A percentile compares a stretch with the other conserved stretches of the same genome.
Evolutionary conservation across 1,140 invertebrate species (phyloP).

Genomic region (Epicauta chinensis): DNA sequence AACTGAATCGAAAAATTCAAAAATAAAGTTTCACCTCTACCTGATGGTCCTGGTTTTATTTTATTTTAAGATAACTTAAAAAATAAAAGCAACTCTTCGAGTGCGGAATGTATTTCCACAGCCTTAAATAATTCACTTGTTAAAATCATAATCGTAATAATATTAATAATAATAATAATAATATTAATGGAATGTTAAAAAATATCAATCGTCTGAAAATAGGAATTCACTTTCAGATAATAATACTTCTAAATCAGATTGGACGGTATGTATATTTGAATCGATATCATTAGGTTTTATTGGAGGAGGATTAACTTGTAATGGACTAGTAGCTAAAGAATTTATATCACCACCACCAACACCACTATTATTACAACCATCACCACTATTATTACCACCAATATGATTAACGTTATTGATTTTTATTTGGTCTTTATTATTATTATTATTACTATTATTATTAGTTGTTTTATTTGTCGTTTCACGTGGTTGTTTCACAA

Average conservation of each 20-base stretch:
- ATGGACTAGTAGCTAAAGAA: slow-evolving; percentile 17
- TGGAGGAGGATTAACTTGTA: slow-evolving; percentile 19
- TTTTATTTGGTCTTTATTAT: neutral
- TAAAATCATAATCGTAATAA: no score
- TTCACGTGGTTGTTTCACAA: slow-evolving; percentile 37
- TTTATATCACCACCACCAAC: slow-evolving; percentile 4
- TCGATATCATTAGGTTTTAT: slow-evolving; percentile 37
- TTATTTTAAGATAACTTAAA: slow-evolving; percentile 2
- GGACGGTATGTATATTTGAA: slow-evolving; percentile 55
- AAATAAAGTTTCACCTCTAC: neutral
- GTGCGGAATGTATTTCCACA: slow-evolving; percentile 33
- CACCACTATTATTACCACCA: slow-evolving; percentile 8
- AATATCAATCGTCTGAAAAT: slow-evolving; percentile 50
- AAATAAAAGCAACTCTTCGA: slow-evolving; percentile 19
- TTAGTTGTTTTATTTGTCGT: slow-evolving; percentile 16
- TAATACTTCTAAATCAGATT: slow-evolving; percentile 56
- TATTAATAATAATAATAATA: no score
- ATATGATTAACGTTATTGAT: neutral
- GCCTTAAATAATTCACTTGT: slow-evolving; percentile 23
- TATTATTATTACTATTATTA: no score
- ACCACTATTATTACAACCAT: no score
- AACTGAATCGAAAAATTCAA: neutral
- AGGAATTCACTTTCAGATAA: slow-evolving; percentile 57
- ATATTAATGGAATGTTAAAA: neutral
- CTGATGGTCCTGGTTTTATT: neutral